Percentiles rank a stretch among this genome's conserved stretches.
Evolutionary conservation across 2,113 vertebrate species (phyloP).

Genomic region (Melospiza melodia): DNA sequence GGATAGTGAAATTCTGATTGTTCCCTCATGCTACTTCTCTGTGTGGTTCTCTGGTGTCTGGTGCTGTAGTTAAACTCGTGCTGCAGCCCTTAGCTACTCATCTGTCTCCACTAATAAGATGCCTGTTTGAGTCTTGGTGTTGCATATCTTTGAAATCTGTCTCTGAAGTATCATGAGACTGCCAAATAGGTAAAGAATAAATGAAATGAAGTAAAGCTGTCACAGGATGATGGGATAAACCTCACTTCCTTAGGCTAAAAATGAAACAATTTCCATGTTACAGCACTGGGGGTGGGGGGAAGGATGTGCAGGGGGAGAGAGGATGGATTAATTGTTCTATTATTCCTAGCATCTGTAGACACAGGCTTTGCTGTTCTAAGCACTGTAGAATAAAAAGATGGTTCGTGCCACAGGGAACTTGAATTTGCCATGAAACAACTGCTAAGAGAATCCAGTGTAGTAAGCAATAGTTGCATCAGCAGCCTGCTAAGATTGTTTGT

Average conservation of each 20-base stretch:
- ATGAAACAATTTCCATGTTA: neutral
- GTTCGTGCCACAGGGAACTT: neutral
- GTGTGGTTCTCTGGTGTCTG: neutral
- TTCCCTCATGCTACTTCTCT: neutral
- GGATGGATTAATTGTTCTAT: neutral
- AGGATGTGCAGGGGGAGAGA: neutral
- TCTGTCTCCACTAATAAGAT: neutral
- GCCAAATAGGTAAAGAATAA: neutral
- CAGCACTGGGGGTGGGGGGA: neutral
- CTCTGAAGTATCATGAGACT: neutral
- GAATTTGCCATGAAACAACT: conserved; percentile 25
- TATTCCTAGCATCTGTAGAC: neutral
- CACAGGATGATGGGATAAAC: neutral
- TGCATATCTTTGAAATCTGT: conserved; percentile 1
- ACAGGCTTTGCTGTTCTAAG: neutral
- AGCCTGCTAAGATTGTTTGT: neutral
- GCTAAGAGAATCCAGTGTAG: neutral
- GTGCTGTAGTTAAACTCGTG: neutral
- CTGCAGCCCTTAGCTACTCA: neutral
- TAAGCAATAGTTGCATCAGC: neutral
- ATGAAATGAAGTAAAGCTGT: neutral
- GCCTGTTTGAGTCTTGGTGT: neutral
- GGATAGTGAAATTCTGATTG: neutral
- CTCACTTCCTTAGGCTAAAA: conserved; percentile 36
- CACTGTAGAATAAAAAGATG: neutral